phyloP scores from a whole-genome alignment of 1,140 invertebrate species.

The Spodoptera frugiperda region DNA sequence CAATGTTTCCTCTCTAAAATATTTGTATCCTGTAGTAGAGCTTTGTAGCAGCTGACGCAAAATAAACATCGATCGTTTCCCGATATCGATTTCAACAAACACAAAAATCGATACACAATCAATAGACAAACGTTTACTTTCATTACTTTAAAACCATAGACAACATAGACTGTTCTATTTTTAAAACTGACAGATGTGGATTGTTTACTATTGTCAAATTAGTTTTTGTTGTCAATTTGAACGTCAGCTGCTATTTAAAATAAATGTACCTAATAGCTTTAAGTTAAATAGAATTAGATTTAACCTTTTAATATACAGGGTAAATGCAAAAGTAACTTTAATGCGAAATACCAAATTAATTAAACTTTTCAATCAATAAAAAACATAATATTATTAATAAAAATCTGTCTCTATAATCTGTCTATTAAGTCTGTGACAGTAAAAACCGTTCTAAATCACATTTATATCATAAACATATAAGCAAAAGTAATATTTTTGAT shows the following conservation, averaged over 20 bases:
- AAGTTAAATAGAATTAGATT: not conserved
- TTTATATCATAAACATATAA: no score
- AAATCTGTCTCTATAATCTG: no score
- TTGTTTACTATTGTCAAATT: conserved; percentile 31
- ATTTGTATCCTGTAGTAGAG: not conserved
- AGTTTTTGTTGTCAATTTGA: conserved; percentile 32
- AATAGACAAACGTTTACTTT: conserved; percentile 42
- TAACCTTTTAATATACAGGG: not conserved
- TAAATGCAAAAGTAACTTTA: no score
- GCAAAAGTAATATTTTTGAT: no score
- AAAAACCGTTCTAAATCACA: no score
- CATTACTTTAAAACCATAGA: conserved; percentile 1
- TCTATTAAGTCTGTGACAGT: no score
- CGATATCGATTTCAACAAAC: conserved; percentile 41
- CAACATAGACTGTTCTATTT: conserved; percentile 24
- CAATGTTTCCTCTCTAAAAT: not conserved
- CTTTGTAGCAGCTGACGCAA: conserved; percentile 22
- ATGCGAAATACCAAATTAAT: no score
- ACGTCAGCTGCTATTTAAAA: not conserved
- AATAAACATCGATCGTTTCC: conserved; percentile 27
- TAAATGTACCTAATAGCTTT: not conserved
- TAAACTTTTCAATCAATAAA: no score
- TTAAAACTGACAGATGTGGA: conserved; percentile 10
- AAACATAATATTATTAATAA: no score
- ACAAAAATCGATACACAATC: conserved; percentile 49